phyloP scores from a whole-genome alignment of 2,888 invertebrate species.

The Therioaphis trifolii region DNA sequence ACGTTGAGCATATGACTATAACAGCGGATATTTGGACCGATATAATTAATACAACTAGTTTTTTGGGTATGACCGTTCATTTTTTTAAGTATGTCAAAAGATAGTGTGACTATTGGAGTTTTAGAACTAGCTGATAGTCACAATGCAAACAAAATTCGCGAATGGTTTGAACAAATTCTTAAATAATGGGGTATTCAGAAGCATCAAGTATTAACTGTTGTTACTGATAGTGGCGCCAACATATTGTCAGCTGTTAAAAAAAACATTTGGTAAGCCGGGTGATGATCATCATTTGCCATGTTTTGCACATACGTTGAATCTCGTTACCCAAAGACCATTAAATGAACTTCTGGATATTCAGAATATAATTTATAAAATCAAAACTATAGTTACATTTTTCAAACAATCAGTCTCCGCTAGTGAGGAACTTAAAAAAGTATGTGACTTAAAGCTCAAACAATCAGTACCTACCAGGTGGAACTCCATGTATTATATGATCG shows the following conservation, averaged over 20 bases:
- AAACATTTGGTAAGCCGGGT: background rate
- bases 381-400: conserved; percentile 24
- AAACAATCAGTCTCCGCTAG: background rate
- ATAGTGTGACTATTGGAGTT: background rate
- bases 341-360: background rate
- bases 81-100: background rate
- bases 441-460: background rate
- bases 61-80: conserved; percentile 1
- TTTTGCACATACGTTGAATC: background rate
- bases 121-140: background rate
- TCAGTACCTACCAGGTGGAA: conserved; percentile 15
- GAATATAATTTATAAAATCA: conserved; percentile 21
- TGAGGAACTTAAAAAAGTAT: conserved; percentile 6
- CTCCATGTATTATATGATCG: background rate
- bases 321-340: background rate
- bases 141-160: background rate
- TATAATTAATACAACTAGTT: background rate
- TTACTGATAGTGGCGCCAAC: conserved; percentile 7
- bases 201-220: background rate
- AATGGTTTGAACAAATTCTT: background rate
- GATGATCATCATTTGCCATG: conserved; percentile 8
- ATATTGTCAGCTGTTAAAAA: conserved; percentile 13
- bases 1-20: background rate
- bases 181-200: background rate
- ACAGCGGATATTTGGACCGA: background rate